Conservation (phyloP, 1,140 invertebrate species). For the Drosophila nannoptera region DNA sequence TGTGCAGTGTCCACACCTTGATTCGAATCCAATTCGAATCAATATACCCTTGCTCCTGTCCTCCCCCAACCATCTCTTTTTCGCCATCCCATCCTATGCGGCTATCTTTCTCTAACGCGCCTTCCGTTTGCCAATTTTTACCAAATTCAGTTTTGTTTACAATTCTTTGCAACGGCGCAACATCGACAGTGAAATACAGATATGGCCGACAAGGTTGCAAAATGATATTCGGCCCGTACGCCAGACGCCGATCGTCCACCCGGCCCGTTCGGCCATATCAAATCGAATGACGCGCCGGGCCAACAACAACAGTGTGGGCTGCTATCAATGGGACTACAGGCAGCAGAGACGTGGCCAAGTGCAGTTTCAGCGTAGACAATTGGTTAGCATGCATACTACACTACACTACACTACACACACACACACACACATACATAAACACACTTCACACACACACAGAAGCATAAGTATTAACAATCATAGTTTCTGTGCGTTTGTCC, state of each 20-base stretch:
- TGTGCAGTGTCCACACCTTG: conserved; percentile 19
- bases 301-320: conserved; percentile 35
- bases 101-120: conserved; percentile 11
- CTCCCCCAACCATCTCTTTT: not conserved
- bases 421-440: conserved; percentile 7
- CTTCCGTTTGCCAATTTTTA: conserved; percentile 31
- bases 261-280: conserved; percentile 33
- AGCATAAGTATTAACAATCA: conserved; percentile 28
- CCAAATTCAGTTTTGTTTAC: conserved; percentile 70
- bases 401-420: conserved; percentile 9
- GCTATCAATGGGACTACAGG: conserved; percentile 40
- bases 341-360: conserved; percentile 51
- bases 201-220: conserved; percentile 62
- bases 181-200: conserved; percentile 41
- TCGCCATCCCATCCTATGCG: not conserved
- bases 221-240: conserved; percentile 67
- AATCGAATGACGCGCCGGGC: conserved; percentile 44
- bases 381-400: conserved; percentile 55
- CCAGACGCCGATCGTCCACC: conserved; percentile 15
- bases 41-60: not conserved
- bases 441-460: not conserved
- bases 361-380: conserved; percentile 43
- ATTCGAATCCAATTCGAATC: conserved; percentile 1
- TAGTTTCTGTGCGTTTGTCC: conserved; percentile 29
- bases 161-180: conserved; percentile 67